These are phyloP conservation scores for Crotalus tigris DNA, from an alignment of 2,113 vertebrate genomes.

Conservation along the genomic window DNA sequence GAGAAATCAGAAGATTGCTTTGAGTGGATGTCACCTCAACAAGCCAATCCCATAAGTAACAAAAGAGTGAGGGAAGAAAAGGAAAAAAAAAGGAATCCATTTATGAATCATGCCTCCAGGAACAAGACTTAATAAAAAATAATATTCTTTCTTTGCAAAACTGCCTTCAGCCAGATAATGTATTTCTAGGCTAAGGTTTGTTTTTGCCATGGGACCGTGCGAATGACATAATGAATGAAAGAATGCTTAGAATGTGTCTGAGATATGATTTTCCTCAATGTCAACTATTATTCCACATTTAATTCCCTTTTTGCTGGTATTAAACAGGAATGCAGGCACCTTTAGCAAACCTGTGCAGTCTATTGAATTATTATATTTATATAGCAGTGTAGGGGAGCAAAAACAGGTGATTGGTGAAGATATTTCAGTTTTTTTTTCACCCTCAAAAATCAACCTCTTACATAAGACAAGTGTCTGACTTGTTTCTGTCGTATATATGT, in stretches of 20 bases:
- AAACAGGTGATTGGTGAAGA: background rate
- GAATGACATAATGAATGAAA: background rate
- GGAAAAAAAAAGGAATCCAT: background rate
- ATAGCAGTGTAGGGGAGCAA: background rate
- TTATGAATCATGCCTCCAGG: constrained; percentile 17
- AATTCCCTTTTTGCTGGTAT: background rate
- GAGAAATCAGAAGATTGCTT: constrained; percentile 38
- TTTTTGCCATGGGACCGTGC: background rate
- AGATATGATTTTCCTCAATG: background rate
- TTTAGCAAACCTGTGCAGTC: background rate
- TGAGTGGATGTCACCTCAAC: constrained; percentile 16
- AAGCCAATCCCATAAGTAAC: background rate
- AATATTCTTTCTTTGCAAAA: background rate
- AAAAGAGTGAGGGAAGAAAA: background rate
- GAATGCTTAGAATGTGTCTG: background rate
- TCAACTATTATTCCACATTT: background rate
- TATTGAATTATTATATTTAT: background rate
- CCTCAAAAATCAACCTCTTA: background rate
- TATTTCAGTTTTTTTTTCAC: background rate
- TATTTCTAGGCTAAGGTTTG: background rate
- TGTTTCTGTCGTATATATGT: background rate
- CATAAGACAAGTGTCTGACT: background rate
- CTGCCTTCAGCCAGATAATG: constrained; percentile 13
- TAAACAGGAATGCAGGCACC: background rate
- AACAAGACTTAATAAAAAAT: constrained; percentile 15